Evolutionary conservation across 2,113 vertebrate species (phyloP).

Genomic region (Phaetusa simplex): DNA sequence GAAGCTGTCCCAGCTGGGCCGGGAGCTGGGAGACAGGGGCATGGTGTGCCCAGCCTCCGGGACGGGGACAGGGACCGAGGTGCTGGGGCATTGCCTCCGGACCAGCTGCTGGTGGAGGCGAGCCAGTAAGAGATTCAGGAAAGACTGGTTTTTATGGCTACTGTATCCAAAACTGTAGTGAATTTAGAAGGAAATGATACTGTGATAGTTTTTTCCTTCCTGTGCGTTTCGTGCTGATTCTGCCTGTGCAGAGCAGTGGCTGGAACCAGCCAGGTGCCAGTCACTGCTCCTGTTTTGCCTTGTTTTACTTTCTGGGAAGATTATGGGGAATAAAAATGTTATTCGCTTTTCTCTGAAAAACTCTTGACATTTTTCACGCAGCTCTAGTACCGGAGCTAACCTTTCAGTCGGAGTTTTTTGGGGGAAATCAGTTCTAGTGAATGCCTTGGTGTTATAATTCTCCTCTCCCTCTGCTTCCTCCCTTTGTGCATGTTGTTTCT

Average conservation of each 20-base stretch:
- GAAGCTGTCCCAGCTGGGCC: rapidly evolving
- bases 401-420: background rate
- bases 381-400: background rate
- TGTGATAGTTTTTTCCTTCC: background rate
- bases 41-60: background rate
- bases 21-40: background rate
- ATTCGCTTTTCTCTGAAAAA: background rate
- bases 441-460: background rate
- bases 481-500: background rate
- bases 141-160: rapidly evolving
- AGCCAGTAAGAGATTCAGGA: background rate
- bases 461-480: background rate
- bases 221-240: background rate
- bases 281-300: background rate
- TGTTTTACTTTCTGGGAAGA: background rate
- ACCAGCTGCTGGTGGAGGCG: background rate
- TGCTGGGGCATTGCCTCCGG: background rate
- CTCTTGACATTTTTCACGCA: background rate
- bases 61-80: background rate
- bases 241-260: rapidly evolving
- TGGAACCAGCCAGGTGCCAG: background rate
- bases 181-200: background rate
- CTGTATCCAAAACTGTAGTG: background rate
- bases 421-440: background rate
- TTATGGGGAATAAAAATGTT: background rate